phyloP scores from a whole-genome alignment of 2,888 invertebrate species.

The Andrena dorsata region DNA sequence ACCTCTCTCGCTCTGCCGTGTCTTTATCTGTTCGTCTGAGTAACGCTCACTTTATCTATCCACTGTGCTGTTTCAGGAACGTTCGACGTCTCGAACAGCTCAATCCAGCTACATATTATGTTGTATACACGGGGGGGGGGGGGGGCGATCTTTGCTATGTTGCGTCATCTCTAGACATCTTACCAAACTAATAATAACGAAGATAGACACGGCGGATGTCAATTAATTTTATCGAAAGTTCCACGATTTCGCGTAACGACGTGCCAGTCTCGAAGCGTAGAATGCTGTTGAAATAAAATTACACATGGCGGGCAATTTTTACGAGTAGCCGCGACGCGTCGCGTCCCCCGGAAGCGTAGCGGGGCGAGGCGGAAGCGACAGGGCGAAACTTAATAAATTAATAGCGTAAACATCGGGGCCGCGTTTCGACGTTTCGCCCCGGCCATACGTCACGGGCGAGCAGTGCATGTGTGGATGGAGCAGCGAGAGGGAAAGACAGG shows the following conservation, averaged over 20 bases:
- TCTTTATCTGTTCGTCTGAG: conserved; percentile 39
- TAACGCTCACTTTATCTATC: conserved; percentile 30
- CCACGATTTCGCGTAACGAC: not conserved
- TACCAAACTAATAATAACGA: not conserved
- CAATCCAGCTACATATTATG: conserved; percentile 60
- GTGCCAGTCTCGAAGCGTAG: not conserved
- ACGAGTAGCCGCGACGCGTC: conserved; percentile 5
- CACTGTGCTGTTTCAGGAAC: conserved; percentile 26
- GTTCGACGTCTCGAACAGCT: conserved; percentile 46
- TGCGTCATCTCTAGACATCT: not conserved
- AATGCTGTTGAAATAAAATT: conserved; percentile 8
- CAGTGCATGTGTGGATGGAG: conserved; percentile 2
- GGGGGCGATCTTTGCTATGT: not conserved
- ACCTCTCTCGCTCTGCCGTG: conserved; percentile 35
- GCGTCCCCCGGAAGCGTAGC: not conserved
- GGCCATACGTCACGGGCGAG: conserved; percentile 38
- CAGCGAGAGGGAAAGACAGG: conserved; percentile 1
- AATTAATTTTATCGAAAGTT: not conserved
- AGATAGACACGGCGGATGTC: not conserved
- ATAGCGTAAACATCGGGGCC: conserved; percentile 58
- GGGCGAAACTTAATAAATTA: conserved; percentile 69
- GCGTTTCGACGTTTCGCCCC: conserved; percentile 55
- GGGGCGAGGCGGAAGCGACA: conserved; percentile 16
- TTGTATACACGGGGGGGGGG: conserved; percentile 20
- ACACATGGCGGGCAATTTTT: conserved; percentile 32